Evolutionary conservation across 37 sponge, comb jelly and placozoan species (phyloP).

Genomic region (Haliclona indistincta): DNA sequence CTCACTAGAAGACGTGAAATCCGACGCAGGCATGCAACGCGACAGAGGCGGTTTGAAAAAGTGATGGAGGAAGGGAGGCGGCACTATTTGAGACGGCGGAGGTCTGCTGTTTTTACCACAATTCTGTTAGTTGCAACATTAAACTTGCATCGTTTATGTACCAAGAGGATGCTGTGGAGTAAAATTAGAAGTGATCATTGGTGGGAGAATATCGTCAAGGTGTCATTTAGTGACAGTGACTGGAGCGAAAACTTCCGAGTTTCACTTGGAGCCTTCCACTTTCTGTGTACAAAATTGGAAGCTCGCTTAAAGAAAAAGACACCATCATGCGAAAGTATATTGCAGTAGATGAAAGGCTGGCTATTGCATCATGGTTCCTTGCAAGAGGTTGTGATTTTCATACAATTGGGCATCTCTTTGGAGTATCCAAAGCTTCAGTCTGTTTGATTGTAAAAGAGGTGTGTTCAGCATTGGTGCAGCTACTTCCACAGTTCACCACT

Average conservation of each 20-base stretch:
- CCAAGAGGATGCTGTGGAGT: too few relatives aligned
- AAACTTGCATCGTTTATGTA: too few relatives aligned
- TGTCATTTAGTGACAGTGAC: background rate
- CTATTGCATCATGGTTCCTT: conserved; percentile 40
- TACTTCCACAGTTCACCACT: too few relatives aligned
- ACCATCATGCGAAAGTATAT: conserved; percentile 5
- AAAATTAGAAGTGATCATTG: too few relatives aligned
- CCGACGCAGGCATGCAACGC: too few relatives aligned
- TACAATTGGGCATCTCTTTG: conserved; percentile 56
- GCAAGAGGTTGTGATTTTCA: conserved; percentile 40
- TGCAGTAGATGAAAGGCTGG: conserved; percentile 9
- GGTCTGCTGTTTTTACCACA: too few relatives aligned
- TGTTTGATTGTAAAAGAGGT: conserved; percentile 38
- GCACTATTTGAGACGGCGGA: too few relatives aligned
- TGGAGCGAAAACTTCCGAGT: conserved; percentile 21
- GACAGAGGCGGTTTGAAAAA: too few relatives aligned
- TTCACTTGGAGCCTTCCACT: background rate
- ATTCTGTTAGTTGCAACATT: too few relatives aligned
- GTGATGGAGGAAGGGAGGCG: too few relatives aligned
- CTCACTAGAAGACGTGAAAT: too few relatives aligned
- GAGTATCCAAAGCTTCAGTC: conserved; percentile 34
- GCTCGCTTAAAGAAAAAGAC: conserved; percentile 8
- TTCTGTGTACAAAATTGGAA: background rate
- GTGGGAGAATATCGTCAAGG: background rate
- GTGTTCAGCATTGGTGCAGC: too few relatives aligned